Evolutionary conservation across 2,113 vertebrate species (phyloP).

Genomic region (Eolophus roseicapilla): DNA sequence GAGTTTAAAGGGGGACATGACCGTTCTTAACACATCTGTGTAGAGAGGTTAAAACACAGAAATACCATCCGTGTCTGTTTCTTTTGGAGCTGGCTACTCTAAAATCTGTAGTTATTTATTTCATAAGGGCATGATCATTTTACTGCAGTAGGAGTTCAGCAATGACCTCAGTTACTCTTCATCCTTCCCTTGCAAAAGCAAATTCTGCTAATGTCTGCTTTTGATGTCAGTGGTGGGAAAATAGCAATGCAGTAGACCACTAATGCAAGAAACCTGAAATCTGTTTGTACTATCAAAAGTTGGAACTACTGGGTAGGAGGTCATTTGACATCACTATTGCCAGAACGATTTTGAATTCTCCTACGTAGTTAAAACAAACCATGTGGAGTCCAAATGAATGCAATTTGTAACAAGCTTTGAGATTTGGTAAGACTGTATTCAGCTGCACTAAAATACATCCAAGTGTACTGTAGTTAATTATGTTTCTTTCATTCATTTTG

Average conservation of each 20-base stretch:
- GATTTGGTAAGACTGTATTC: neutral
- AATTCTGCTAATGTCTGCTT: neutral
- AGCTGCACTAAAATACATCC: neutral
- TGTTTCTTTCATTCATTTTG: neutral
- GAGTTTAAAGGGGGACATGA: neutral
- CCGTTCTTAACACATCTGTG: neutral
- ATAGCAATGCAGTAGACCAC: neutral
- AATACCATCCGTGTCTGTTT: neutral
- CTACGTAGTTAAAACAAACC: neutral
- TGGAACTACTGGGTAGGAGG: neutral
- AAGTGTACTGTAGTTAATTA: neutral
- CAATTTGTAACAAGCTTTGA: neutral
- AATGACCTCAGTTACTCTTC: neutral
- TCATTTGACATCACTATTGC: neutral
- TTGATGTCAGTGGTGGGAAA: neutral
- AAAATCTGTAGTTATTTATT: slow-evolving; percentile 21
- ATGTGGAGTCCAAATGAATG: neutral
- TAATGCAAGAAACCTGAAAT: neutral
- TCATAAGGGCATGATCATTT: neutral
- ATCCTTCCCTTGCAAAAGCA: neutral
- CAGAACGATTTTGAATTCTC: neutral
- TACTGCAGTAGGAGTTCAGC: neutral
- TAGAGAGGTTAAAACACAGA: neutral
- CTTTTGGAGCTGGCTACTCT: neutral
- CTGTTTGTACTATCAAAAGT: neutral